Evolutionary conservation across 2,888 invertebrate genomes (phyloP).

Genomic region (Lithophane ornitopus): DNA sequence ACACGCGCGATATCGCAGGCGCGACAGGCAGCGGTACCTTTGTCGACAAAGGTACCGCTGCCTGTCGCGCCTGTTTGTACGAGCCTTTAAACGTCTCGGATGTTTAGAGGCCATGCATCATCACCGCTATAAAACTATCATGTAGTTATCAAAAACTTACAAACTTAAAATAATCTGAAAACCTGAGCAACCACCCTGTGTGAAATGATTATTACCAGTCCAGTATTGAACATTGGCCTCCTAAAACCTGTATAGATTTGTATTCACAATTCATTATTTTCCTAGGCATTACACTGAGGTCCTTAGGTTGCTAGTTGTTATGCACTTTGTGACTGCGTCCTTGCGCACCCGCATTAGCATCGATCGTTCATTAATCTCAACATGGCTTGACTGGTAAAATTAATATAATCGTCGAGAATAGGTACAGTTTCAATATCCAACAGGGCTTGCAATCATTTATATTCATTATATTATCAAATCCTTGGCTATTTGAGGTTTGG

Average conservation of each 20-base stretch:
- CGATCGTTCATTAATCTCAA: slow-evolving; percentile 67
- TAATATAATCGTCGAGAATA: slow-evolving; percentile 42
- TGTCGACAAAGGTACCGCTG: too few species aligned
- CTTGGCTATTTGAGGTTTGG: slow-evolving; percentile 10
- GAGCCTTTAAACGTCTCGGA: background rate
- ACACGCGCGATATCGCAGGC: too few species aligned
- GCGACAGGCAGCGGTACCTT: too few species aligned
- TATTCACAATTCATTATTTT: slow-evolving; percentile 30
- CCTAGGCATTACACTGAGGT: slow-evolving; percentile 34
- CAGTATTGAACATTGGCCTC: slow-evolving; percentile 16
- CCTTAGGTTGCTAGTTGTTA: slow-evolving; percentile 46
- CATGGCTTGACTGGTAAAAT: slow-evolving; percentile 54
- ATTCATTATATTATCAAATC: slow-evolving; percentile 3
- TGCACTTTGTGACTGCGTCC: slow-evolving; percentile 62
- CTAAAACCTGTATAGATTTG: slow-evolving; percentile 33
- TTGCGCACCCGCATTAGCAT: slow-evolving; percentile 65
- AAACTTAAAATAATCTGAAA: background rate
- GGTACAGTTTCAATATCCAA: slow-evolving; percentile 11
- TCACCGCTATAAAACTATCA: background rate
- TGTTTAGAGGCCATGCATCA: background rate
- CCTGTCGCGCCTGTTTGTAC: too few species aligned
- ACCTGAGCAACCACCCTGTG: background rate
- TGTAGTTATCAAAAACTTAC: background rate
- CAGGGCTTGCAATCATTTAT: background rate
- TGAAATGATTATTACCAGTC: background rate